phyloP scores from a whole-genome alignment of 1,140 invertebrate genomes.

The Caenorhabditis tropicalis region DNA sequence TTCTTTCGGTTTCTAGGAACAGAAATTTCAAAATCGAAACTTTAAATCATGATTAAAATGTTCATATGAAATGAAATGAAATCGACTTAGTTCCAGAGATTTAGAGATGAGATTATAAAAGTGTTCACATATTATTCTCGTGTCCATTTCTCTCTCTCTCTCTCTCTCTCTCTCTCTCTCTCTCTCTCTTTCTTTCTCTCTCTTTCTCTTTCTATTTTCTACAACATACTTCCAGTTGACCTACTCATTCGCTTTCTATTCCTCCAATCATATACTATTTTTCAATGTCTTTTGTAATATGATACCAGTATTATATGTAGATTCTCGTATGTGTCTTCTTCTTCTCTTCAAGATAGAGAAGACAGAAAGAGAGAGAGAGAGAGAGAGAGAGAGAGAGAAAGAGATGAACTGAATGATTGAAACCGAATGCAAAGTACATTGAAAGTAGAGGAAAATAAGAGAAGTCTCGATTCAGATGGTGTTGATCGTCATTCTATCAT shows the following conservation, averaged over 20 bases:
- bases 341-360: not conserved
- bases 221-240: constrained; percentile 15
- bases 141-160: not conserved
- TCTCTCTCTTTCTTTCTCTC: not conserved
- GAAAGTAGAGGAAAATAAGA: not conserved
- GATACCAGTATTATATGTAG: constrained; percentile 12
- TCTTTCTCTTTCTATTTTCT: not conserved
- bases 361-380: not conserved
- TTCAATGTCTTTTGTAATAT: constrained; percentile 25
- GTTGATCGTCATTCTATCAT: not conserved
- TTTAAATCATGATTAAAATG: too few relatives aligned
- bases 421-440: constrained; percentile 7
- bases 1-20: too few relatives aligned
- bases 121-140: too few relatives aligned
- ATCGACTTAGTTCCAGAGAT: not conserved
- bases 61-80: too few relatives aligned
- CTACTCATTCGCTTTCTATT: not conserved
- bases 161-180: not conserved
- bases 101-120: not conserved
- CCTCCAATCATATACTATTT: not conserved
- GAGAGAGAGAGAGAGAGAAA: not conserved
- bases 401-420: not conserved
- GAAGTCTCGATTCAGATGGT: not conserved
- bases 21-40: too few relatives aligned
- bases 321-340: not conserved